Conservation (phyloP, 2,113 vertebrate genomes). For the Poecile atricapillus region DNA sequence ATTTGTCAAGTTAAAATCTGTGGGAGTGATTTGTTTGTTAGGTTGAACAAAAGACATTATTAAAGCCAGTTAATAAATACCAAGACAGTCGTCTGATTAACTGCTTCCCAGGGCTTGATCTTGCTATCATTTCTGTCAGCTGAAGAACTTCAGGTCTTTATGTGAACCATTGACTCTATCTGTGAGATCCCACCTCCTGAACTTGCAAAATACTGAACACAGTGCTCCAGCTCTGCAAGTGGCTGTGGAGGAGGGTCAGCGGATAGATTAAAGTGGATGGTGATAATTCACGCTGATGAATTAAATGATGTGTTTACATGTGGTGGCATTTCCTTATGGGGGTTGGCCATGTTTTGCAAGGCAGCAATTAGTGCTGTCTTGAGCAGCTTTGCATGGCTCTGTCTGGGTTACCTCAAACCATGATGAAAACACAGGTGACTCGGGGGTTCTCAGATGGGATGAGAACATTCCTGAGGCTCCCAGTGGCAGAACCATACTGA, state of each 20-base stretch:
- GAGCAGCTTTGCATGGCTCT: neutral
- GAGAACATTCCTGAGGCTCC: neutral
- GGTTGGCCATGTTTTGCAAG: neutral
- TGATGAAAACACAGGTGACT: neutral
- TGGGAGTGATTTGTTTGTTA: neutral
- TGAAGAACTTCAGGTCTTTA: neutral
- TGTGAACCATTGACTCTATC: neutral
- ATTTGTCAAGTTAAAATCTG: neutral
- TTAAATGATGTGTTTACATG: neutral
- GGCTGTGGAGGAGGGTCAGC: neutral
- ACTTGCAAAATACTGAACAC: neutral
- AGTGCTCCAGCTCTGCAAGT: neutral
- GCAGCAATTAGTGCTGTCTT: neutral
- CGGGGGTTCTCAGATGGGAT: accelerated
- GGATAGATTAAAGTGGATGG: neutral
- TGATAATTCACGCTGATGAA: neutral
- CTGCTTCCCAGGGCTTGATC: neutral
- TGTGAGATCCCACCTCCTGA: neutral
- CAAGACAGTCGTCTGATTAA: neutral
- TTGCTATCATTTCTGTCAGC: neutral
- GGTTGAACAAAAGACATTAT: neutral
- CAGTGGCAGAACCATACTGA: neutral
- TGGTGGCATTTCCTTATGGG: neutral
- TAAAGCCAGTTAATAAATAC: neutral
- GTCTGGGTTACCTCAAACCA: neutral